These are phyloP conservation scores for Origma solitaria DNA, from an alignment of 2,113 vertebrate genomes.

Conservation along the genomic window DNA sequence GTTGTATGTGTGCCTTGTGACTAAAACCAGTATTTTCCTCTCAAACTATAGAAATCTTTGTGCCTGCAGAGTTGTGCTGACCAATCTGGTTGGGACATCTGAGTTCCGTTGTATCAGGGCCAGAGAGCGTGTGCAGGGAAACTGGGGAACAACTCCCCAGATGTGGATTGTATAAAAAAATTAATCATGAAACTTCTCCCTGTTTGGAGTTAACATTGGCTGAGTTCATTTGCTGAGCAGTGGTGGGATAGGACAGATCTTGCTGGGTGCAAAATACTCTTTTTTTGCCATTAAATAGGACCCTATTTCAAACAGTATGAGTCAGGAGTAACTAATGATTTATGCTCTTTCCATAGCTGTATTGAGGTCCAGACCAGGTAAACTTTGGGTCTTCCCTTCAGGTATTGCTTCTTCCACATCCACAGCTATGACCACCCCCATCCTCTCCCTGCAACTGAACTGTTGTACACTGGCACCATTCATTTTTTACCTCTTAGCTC, in stretches of 20 bases:
- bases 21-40: not conserved
- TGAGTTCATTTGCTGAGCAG: not conserved
- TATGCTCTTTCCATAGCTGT: not conserved
- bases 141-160: not conserved
- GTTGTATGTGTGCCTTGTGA: not conserved
- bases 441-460: accelerated
- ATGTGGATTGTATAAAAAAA: not conserved
- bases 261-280: not conserved
- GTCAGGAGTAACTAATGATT: not conserved
- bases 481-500: not conserved
- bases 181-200: not conserved
- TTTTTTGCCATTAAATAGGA: not conserved
- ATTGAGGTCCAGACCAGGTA: not conserved
- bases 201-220: not conserved
- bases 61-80: not conserved
- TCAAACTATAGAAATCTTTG: not conserved
- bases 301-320: not conserved
- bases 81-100: not conserved
- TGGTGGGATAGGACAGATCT: no score
- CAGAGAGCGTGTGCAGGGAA: not conserved
- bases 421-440: not conserved
- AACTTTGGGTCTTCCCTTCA: not conserved
- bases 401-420: not conserved
- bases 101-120: not conserved
- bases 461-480: not conserved